Conservation (phyloP, 2,797 vertebrate species). For the Myotis myotis region DNA sequence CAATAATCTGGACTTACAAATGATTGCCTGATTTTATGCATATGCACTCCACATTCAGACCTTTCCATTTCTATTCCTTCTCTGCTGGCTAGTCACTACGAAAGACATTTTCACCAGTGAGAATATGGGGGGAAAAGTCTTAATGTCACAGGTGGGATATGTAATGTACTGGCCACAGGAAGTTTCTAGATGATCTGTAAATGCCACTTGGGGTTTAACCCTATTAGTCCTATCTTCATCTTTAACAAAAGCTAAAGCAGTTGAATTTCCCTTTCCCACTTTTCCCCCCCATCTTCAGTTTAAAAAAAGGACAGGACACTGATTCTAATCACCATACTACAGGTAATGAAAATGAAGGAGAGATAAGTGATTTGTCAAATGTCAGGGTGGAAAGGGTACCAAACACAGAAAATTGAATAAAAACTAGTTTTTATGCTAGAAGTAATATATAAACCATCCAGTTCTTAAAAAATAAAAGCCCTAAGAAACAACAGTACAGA, state of each 20-base stretch:
- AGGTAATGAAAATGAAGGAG: not conserved
- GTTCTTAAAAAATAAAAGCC: not conserved
- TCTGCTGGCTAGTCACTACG: accelerated
- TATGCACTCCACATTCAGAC: accelerated
- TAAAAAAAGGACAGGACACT: not conserved
- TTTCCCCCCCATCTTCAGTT: not conserved
- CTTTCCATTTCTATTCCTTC: not conserved
- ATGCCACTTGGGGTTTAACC: not conserved
- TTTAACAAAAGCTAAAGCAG: not conserved
- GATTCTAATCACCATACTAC: not conserved
- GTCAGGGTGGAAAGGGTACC: not conserved
- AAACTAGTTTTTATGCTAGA: not conserved
- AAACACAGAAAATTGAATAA: no score
- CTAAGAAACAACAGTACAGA: not conserved
- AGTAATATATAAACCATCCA: not conserved
- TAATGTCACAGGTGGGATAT: accelerated
- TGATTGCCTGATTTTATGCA: accelerated
- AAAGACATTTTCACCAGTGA: not conserved
- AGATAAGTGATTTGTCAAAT: not conserved
- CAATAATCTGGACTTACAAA: not conserved
- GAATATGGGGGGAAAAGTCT: not conserved
- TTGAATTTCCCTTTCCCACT: not conserved
- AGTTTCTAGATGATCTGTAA: no score
- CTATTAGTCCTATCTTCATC: not conserved
- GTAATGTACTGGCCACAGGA: not conserved